Evolutionary conservation across 2,113 vertebrate species (phyloP).

Genomic region (Neomonachus schauinslandi): DNA sequence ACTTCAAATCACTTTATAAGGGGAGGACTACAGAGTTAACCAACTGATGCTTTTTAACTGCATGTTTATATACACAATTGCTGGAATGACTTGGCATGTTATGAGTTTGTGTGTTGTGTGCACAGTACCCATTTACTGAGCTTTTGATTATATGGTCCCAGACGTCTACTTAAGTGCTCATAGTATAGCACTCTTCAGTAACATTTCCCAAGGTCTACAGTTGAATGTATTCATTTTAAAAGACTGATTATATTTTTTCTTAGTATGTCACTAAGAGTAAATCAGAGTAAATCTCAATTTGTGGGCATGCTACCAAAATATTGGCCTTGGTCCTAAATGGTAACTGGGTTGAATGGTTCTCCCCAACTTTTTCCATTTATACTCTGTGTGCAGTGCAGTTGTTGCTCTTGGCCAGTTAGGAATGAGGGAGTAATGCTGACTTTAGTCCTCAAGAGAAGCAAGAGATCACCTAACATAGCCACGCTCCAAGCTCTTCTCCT

Average conservation of each 20-base stretch:
- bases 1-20: conserved; percentile 42
- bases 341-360: not conserved
- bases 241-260: not conserved
- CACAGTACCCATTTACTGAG: not conserved
- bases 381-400: not conserved
- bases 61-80: not conserved
- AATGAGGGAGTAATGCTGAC: not conserved
- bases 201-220: not conserved
- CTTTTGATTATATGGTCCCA: not conserved
- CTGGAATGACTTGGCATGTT: not conserved
- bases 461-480: not conserved
- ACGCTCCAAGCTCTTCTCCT: not conserved
- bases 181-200: not conserved
- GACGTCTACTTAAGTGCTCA: not conserved
- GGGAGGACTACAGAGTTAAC: not conserved
- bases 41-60: not conserved
- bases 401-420: not conserved
- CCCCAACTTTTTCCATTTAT: not conserved
- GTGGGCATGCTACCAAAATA: not conserved
- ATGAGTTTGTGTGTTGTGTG: not conserved
- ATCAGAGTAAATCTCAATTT: not conserved
- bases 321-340: not conserved
- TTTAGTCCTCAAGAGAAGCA: not conserved
- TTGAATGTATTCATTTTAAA: not conserved
- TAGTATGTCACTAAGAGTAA: not conserved